A percentile compares a stretch with the other conserved stretches of the same genome.
Evolutionary conservation across 2,888 invertebrate genomes (phyloP).

Genomic region (Ecliptopera silaceata): DNA sequence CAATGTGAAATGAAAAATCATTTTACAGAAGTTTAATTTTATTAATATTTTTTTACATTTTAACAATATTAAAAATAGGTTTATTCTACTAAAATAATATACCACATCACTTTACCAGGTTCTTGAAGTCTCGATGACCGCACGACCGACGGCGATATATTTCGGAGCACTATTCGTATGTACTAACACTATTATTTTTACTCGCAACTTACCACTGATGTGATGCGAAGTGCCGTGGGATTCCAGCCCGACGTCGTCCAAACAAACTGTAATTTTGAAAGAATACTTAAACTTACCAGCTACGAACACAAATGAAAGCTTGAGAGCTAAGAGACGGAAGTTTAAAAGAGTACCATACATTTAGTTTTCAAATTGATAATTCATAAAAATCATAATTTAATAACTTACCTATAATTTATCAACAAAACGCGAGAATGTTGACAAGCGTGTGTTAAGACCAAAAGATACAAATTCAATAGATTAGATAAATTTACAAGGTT

Average conservation of each 20-base stretch:
- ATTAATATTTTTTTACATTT: slow-evolving; percentile 52
- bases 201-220: slow-evolving; percentile 72
- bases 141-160: slow-evolving; percentile 10
- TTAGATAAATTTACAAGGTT: neutral
- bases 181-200: slow-evolving; percentile 69
- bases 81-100: slow-evolving; percentile 32
- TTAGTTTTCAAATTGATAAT: too few species aligned
- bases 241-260: slow-evolving; percentile 34
- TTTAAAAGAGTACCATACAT: too few species aligned
- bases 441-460: neutral
- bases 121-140: slow-evolving; percentile 16
- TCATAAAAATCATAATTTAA: too few species aligned
- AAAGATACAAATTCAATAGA: neutral
- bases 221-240: slow-evolving; percentile 28
- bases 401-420: too few species aligned
- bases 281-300: neutral
- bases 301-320: neutral
- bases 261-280: slow-evolving; percentile 69
- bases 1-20: slow-evolving; percentile 52
- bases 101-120: slow-evolving; percentile 50
- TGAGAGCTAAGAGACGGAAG: too few species aligned
- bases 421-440: too few species aligned
- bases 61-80: slow-evolving; percentile 33
- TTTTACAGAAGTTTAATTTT: slow-evolving; percentile 39
- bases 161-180: slow-evolving; percentile 49